Base-by-base conservation (phyloP, 1,140 invertebrate genomes). In the Subanguina moxae region DNA sequence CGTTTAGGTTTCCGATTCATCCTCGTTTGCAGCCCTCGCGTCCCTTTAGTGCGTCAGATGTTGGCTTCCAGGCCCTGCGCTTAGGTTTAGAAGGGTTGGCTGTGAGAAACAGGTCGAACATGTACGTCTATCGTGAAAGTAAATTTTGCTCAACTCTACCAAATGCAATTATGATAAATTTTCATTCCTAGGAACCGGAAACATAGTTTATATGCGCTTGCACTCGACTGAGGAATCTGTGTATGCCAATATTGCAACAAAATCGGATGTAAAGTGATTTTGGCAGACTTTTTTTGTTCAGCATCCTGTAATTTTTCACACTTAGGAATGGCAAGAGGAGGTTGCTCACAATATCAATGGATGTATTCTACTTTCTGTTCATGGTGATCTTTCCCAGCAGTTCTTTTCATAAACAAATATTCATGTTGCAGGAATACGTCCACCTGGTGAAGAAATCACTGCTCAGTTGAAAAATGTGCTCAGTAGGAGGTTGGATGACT, bases 51-150 rank as follows among this genome's bases (percentile, higher is more conserved):
- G 48, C 48, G 3, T 52, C 48, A 52, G 48, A 52, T 25, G 23
- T 52, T 3, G 73, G 73, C 1, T 57, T 78, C n/a, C 15, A 58
- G 27, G 66, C 75, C 9, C 28, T 74, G 17, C 42, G 57, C 23
- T 25, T 70, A 9, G 73, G 71, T 21, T 61, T 74, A 27, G 73
- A 77, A 43, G 27, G 32, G 17, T 61, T 74, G 30, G 71, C 71
- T 32, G 61, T 78, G 8, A 42, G 57, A n/a, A 74, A 78, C 30
- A 63, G 72, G 19, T 23, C 38, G 71, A 73, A 73, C 21, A 23
- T 78, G 75, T 73, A 78, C 52, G 75, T 73, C 17, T 78, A 64
- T 32, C n/a, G 69, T 13, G 75, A 73, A 32, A n/a, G 48, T 19
- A 52, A 52, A 52, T 15, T 15, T 52, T 52, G 43, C 48, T 52